These are phyloP conservation scores for Morone chrysops DNA, from an alignment of 2,113 vertebrate species.

Conservation along the genomic window DNA sequence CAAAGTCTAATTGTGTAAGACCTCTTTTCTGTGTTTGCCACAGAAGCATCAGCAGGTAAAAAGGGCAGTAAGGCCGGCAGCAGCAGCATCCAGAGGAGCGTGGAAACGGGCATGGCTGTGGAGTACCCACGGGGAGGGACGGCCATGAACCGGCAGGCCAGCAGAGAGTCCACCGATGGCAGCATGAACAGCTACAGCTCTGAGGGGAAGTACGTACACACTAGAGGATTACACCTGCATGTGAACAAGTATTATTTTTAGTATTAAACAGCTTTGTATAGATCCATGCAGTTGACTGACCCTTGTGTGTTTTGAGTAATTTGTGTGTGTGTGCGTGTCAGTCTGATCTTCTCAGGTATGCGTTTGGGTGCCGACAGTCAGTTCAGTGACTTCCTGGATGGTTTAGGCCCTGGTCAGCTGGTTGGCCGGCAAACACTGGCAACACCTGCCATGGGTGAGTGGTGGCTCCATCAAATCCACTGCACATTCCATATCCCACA, in stretches of 20 bases:
- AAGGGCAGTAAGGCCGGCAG: constrained; percentile 87
- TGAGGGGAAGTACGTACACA: constrained; percentile 95
- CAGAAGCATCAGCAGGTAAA: constrained; percentile 90
- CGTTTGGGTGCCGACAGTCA: constrained; percentile 96
- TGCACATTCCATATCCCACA: not conserved
- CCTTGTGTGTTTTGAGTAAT: not conserved
- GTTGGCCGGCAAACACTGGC: constrained; percentile 97
- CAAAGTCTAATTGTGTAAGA: not conserved
- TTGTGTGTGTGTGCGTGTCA: constrained; percentile 67
- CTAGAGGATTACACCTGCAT: not conserved
- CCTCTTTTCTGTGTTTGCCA: constrained; percentile 8
- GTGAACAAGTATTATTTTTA: not conserved
- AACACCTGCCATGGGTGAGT: constrained; percentile 97
- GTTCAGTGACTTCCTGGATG: constrained; percentile 98
- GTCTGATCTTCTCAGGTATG: constrained; percentile 98
- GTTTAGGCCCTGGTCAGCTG: constrained; percentile 95
- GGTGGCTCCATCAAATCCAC: not conserved
- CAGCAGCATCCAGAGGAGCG: constrained; percentile 95
- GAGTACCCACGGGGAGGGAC: constrained; percentile 90
- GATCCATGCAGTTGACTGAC: not conserved
- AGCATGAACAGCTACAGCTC: constrained; percentile 99
- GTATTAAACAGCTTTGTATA: not conserved
- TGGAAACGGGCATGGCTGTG: constrained; percentile 97
- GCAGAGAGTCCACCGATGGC: constrained; percentile 96
- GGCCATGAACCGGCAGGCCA: constrained; percentile 94